phyloP scores from a whole-genome alignment of 2,888 invertebrate species.

The Bellardia pandia region DNA sequence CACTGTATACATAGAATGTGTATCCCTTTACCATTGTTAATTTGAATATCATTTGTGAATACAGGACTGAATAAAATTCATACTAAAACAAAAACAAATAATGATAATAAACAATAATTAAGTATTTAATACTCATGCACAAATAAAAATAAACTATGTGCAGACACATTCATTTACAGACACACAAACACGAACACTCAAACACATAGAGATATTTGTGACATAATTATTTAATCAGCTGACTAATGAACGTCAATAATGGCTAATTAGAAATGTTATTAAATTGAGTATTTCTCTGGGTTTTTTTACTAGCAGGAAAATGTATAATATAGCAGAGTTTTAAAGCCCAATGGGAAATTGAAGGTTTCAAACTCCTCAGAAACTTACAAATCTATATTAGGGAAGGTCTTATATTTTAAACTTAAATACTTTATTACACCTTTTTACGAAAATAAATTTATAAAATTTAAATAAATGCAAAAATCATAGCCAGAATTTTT shows the following conservation, averaged over 20 bases:
- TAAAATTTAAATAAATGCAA: too few species aligned
- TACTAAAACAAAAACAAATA: not conserved
- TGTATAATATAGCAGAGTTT: not conserved
- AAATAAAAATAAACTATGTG: slow-evolving; percentile 13
- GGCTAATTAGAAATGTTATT: slow-evolving; percentile 68
- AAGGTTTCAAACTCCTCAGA: not conserved
- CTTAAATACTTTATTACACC: too few species aligned
- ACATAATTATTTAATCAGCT: slow-evolving; percentile 71
- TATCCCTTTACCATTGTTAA: slow-evolving; percentile 1
- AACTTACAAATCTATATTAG: not conserved
- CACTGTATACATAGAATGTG: not conserved
- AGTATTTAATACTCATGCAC: slow-evolving; percentile 32
- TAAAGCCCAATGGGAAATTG: slow-evolving; percentile 34
- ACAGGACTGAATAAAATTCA: not conserved
- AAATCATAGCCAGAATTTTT: too few species aligned
- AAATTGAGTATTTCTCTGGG: slow-evolving; percentile 37
- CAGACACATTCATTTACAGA: slow-evolving; percentile 10
- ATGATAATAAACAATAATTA: slow-evolving; percentile 28
- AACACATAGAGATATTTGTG: slow-evolving; percentile 59
- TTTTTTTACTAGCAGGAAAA: not conserved
- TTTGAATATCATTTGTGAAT: slow-evolving; percentile 9
- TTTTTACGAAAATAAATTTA: too few species aligned
- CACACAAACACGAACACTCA: slow-evolving; percentile 6
- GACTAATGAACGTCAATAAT: slow-evolving; percentile 71
- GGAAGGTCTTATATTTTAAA: too few species aligned